A percentile compares a stretch with the other conserved stretches of the same genome.
These are phyloP conservation scores for Semaprochilodus insignis DNA, from an alignment of 2,797 vertebrate genomes.

Conservation along the genomic window DNA sequence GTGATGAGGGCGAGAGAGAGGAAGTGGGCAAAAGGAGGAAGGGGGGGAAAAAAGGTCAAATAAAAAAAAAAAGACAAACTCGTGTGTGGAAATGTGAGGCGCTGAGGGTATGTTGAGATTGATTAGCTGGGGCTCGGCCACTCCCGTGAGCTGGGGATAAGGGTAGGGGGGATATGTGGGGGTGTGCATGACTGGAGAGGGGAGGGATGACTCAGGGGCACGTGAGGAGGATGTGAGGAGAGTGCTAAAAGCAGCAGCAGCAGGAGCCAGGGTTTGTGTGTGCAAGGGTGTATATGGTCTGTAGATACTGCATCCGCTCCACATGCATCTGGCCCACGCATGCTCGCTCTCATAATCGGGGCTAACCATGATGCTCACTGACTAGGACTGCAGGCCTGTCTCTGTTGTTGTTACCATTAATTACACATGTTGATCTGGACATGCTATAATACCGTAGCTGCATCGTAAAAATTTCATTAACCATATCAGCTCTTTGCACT, in stretches of 20 bases:
- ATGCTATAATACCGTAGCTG: background rate
- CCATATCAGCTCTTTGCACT: slow-evolving; percentile 8
- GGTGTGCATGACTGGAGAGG: slow-evolving; percentile 17
- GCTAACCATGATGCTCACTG: slow-evolving; percentile 19
- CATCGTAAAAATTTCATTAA: slow-evolving; percentile 2
- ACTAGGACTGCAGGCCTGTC: slow-evolving; percentile 5
- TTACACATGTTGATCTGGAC: slow-evolving; percentile 27
- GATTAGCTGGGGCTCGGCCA: slow-evolving; percentile 56
- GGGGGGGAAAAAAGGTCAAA: slow-evolving; percentile 43
- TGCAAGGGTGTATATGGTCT: slow-evolving; percentile 32
- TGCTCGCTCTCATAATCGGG: background rate
- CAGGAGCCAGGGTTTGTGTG: slow-evolving; percentile 37
- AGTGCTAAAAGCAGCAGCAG: slow-evolving; percentile 63
- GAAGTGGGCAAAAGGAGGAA: background rate
- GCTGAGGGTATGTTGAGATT: slow-evolving; percentile 57
- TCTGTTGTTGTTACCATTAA: slow-evolving; percentile 16
- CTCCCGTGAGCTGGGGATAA: slow-evolving; percentile 42
- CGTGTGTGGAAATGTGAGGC: slow-evolving; percentile 51
- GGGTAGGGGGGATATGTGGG: slow-evolving; percentile 16
- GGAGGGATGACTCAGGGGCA: slow-evolving; percentile 68
- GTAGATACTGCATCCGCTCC: slow-evolving; percentile 34
- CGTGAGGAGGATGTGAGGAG: slow-evolving; percentile 72
- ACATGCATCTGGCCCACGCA: slow-evolving; percentile 20
- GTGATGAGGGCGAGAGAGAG: slow-evolving; percentile 44
- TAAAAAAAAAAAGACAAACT: slow-evolving; percentile 33